phyloP scores from a whole-genome alignment of 2,888 invertebrate species.

The Tetramorium bicarinatum region DNA sequence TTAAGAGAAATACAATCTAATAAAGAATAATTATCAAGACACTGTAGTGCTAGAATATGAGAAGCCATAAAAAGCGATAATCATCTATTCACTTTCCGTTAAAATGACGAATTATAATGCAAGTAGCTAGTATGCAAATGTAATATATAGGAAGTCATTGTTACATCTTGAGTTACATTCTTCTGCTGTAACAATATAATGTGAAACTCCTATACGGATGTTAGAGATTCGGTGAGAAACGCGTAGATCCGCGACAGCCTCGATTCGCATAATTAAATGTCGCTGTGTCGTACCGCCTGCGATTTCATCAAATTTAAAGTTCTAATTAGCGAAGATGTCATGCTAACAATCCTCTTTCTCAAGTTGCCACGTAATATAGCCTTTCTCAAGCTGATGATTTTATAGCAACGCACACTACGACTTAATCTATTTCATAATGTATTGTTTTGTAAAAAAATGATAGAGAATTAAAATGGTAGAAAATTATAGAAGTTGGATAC shows the following conservation, averaged over 20 bases:
- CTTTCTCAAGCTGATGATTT: constrained; percentile 32
- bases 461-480: neutral
- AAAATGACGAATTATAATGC: neutral
- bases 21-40: neutral
- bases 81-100: neutral
- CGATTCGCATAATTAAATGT: constrained; percentile 69
- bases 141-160: constrained; percentile 6
- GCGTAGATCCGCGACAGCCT: constrained; percentile 43
- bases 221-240: constrained; percentile 62
- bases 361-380: constrained; percentile 23
- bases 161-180: constrained; percentile 1
- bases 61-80: neutral
- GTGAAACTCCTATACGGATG: constrained; percentile 44
- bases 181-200: constrained; percentile 18
- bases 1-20: neutral
- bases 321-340: constrained; percentile 63
- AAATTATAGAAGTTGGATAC: neutral
- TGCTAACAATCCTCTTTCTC: constrained; percentile 46
- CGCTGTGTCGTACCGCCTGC: constrained; percentile 43
- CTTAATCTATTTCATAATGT: constrained; percentile 3
- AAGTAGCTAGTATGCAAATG: neutral
- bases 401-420: neutral
- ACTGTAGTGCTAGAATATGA: neutral
- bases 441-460: constrained; percentile 13
- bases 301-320: constrained; percentile 62